Evolutionary conservation across 1,140 invertebrate species (phyloP).

Genomic region (Trachymyrmex septentrionalis): DNA sequence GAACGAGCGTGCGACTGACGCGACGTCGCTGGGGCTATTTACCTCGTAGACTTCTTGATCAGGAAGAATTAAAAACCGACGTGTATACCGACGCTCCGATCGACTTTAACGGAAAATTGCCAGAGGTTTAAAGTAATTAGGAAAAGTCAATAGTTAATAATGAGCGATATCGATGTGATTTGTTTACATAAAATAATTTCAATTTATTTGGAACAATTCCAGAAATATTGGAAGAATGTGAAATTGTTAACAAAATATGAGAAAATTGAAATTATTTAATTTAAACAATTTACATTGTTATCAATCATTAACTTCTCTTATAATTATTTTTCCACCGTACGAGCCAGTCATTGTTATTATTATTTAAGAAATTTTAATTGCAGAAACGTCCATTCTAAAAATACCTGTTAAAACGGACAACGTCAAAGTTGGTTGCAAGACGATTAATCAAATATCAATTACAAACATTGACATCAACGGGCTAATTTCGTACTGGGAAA

Average conservation of each 20-base stretch:
- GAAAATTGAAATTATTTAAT: too few relatives aligned
- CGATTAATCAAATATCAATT: conserved; percentile 10
- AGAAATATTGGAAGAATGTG: too few relatives aligned
- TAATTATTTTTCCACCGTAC: too few relatives aligned
- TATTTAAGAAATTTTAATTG: not conserved
- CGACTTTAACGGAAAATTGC: not conserved
- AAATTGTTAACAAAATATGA: too few relatives aligned
- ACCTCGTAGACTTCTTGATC: not conserved
- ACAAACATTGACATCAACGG: not conserved
- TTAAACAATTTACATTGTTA: too few relatives aligned
- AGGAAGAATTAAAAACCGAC: not conserved
- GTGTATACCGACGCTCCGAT: not conserved
- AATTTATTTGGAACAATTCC: too few relatives aligned
- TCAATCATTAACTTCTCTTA: too few relatives aligned
- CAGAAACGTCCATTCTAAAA: not conserved
- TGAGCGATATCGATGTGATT: too few relatives aligned
- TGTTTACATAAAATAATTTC: too few relatives aligned
- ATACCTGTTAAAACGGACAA: not conserved
- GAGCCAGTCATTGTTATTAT: too few relatives aligned
- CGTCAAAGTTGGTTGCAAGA: not conserved
- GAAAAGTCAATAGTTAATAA: too few relatives aligned
- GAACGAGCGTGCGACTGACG: conserved; percentile 32
- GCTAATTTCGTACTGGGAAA: not conserved
- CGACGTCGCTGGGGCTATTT: conserved; percentile 12
- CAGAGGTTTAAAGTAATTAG: too few relatives aligned